Evolutionary conservation across 2,113 vertebrate species (phyloP).

Genomic region (Trochalopteron elliotii): DNA sequence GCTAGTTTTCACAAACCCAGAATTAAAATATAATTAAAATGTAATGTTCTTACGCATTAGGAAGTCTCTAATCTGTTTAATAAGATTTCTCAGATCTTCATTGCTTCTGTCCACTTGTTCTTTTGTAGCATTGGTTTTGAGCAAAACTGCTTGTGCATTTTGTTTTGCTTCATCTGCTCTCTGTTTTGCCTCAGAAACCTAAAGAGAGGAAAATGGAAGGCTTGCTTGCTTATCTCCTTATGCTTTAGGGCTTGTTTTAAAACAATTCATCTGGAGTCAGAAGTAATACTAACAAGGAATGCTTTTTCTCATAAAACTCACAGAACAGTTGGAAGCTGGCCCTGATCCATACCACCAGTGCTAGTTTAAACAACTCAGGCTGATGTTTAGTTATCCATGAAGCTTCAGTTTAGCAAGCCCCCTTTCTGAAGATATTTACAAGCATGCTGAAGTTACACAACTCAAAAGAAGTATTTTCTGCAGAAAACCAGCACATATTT

Average conservation of each 20-base stretch:
- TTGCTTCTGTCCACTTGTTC: conserved; percentile 88
- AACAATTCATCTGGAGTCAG: not conserved
- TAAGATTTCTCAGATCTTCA: conserved; percentile 88
- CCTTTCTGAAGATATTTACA: not conserved
- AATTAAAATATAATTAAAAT: not conserved
- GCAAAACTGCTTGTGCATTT: conserved; percentile 85
- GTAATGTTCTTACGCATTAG: conserved; percentile 83
- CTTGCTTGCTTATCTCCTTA: not conserved
- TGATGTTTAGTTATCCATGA: conserved; percentile 1
- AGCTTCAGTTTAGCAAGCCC: not conserved
- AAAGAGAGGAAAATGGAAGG: not conserved
- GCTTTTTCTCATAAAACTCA: conserved; percentile 19
- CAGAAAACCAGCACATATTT: conserved; percentile 11
- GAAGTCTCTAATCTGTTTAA: conserved; percentile 93
- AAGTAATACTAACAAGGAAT: not conserved
- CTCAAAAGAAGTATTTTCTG: not conserved
- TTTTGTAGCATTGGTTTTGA: conserved; percentile 90
- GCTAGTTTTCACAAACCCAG: not conserved
- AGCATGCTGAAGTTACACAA: not conserved
- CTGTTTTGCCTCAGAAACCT: conserved; percentile 92
- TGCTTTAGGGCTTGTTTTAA: not conserved
- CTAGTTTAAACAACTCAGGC: conserved; percentile 36
- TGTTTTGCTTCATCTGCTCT: conserved; percentile 91
- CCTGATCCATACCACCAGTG: not conserved
- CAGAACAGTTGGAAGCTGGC: conserved; percentile 24